These are phyloP conservation scores for Nowickia ferox DNA, from an alignment of 2,888 invertebrate genomes.

Conservation along the genomic window DNA sequence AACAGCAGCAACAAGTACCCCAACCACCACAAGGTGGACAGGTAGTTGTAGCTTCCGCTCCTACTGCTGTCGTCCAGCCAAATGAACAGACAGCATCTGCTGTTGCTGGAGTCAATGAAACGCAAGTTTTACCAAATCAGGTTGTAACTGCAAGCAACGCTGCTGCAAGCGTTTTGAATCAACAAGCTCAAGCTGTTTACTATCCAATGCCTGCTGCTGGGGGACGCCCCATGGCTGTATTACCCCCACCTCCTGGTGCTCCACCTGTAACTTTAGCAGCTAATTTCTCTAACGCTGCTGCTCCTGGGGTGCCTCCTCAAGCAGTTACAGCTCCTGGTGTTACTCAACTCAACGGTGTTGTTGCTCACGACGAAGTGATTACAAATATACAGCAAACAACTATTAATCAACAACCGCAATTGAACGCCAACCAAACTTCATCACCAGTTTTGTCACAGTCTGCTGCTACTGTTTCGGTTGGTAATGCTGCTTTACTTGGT, in stretches of 20 bases:
- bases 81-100: slow-evolving; percentile 63
- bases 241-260: slow-evolving; percentile 77
- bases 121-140: slow-evolving; percentile 71
- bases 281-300: slow-evolving; percentile 75
- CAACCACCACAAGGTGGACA: slow-evolving; percentile 74
- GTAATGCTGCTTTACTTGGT: slow-evolving; percentile 72
- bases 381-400: slow-evolving; percentile 73
- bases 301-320: slow-evolving; percentile 75
- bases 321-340: slow-evolving; percentile 74
- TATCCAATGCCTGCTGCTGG: slow-evolving; percentile 80
- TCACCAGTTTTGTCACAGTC: slow-evolving; percentile 81
- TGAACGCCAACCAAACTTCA: slow-evolving; percentile 81
- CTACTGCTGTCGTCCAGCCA: slow-evolving; percentile 54
- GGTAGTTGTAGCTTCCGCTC: slow-evolving; percentile 72
- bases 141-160: slow-evolving; percentile 71
- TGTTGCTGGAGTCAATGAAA: slow-evolving; percentile 72
- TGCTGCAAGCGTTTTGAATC: slow-evolving; percentile 73
- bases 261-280: slow-evolving; percentile 78
- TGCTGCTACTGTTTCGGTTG: slow-evolving; percentile 81
- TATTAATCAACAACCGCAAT: slow-evolving; percentile 74
- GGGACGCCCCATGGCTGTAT: slow-evolving; percentile 79
- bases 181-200: slow-evolving; percentile 78
- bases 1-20: slow-evolving; percentile 73
- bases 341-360: slow-evolving; percentile 80
- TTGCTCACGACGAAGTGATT: slow-evolving; percentile 82